Evolutionary conservation across 1,140 invertebrate species (phyloP), one percentile per base, ranked within the genome.

Genomic region (Trachymyrmex cornetzi): DNA sequence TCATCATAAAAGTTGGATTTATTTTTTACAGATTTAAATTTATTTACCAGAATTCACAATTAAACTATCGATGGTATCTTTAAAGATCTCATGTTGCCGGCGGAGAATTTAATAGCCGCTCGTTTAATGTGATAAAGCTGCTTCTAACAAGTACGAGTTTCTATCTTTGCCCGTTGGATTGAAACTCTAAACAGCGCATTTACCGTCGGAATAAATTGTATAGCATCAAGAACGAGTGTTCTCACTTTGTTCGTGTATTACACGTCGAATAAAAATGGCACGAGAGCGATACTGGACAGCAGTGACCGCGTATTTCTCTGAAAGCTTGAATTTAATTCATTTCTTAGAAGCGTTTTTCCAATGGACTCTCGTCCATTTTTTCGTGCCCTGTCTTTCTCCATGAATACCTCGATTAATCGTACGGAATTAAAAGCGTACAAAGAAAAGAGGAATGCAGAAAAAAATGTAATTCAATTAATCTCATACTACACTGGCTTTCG

Each of bases 381-480:
- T 57, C 30, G 12, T 77, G 9, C 34, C 14, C 59, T 44, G n/a
- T 77, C 61, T 77, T 44, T 44, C 27, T 53, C 19, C 69, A 64
- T 77, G 81, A 59, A 55, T 67, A 66, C 30, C 50, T 66, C 72
- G 59, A 77, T 85, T 85, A 85, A 85, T 85, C 74, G 82, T 22
- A 48, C 61, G 48, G 24, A 85, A 85, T 79, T 85, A 79, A 77
- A 85, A 66, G 48, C 34, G 11, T 48, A 19, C 63, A 79, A 66
- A 66, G 27, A 66, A 79, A 66, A 66, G 27, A 66, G 48, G 59
- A 55, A 66, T 50, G 48, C 3, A 48, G 24, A 55, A 30, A 48
- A 59, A 84, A 61, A 75, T 84, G 30, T 77, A 79, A 85, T 85
- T 79, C 27, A 79, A 85, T 79, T 85, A 55, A 85, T 79, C n/a